Base-by-base conservation (phyloP, 2,113 vertebrate genomes). In the Lasiurus borealis region DNA sequence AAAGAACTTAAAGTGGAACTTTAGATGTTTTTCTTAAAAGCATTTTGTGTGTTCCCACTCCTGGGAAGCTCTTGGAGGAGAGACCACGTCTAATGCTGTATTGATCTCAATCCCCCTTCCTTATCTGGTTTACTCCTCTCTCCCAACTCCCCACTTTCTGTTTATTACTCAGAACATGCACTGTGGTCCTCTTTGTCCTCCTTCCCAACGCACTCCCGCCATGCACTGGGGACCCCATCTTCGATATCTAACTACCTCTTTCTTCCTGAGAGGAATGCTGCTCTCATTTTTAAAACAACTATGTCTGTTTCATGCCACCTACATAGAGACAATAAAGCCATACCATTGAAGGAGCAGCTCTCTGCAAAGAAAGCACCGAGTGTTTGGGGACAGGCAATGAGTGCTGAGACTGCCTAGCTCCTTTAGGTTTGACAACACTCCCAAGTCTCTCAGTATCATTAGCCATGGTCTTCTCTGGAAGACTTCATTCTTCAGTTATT, bases 241-340 rank as follows among this genome's bases (percentile, higher is more conserved):
- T 82, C 21, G 44, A 73, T 54, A 29, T 11, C 66, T 19, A 18
- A 73, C 36, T 19, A 0, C 21, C 9, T n/a, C 40, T 44, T 34
- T 95, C 57, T 34, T 77, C 71, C 88, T 72, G 50, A 44, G 48
- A n/a, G 34, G 21, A 76, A 10, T 52, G 69, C n/a, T 86, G 31
- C 40, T 69, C 21, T 89, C 48, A 16, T 76, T 23, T 25, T 54
- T 12, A 36, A 73, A 64, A 69, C 13, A 1, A 64, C 25, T 34
- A 16, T 0, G 71, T 23, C 21, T 75, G 46, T 57, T 90, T 59
- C 14, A 6, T 14, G 44, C 10, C 9, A 14, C 2, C 21, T 12
- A 10, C 3, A 1, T 19, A 25, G 75, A 64, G n/a, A 54, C 27
- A 4, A 19, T 15, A 36, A 88, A 66, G 50, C 46, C 15, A 4